A percentile compares a stretch with the other conserved stretches of the same genome.
Conservation (phyloP, 2,888 invertebrate genomes). For the Morpho helenor region DNA sequence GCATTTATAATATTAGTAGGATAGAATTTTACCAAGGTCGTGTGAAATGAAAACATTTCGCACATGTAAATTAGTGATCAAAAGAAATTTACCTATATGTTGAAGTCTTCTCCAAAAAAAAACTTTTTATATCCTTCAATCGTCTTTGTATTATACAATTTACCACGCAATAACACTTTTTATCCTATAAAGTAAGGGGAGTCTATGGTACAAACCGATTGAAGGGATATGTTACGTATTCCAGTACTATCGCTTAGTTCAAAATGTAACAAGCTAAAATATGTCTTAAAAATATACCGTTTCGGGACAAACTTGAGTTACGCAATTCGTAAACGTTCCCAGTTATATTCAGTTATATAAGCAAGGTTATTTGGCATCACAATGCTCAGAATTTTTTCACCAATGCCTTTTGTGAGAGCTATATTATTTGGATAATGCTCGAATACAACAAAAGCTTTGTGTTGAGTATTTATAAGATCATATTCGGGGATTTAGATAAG, state of each 20-base stretch:
- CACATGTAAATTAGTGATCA: too few species aligned
- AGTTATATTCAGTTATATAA: background rate
- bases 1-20: too few species aligned
- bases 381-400: slow-evolving; percentile 7
- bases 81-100: too few species aligned
- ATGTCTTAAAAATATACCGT: background rate
- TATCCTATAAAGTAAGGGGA: slow-evolving; percentile 4
- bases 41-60: too few species aligned
- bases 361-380: slow-evolving; percentile 2
- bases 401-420: slow-evolving; percentile 3
- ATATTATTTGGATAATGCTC: slow-evolving; percentile 2
- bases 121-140: slow-evolving; percentile 3
- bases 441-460: slow-evolving; percentile 1
- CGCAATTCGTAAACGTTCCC: background rate
- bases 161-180: slow-evolving; percentile 6
- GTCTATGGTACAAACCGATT: slow-evolving; percentile 4
- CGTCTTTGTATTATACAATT: background rate
- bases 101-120: background rate
- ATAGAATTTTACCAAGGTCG: background rate
- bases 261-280: background rate
- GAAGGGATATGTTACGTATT: slow-evolving; percentile 4
- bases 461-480: slow-evolving; percentile 2
- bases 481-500: too few species aligned
- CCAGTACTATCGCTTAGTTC: background rate
- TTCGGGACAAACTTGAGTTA: slow-evolving; percentile 3